Conservation (phyloP, 2,113 vertebrate genomes). For the Daubentonia madagascariensis region DNA sequence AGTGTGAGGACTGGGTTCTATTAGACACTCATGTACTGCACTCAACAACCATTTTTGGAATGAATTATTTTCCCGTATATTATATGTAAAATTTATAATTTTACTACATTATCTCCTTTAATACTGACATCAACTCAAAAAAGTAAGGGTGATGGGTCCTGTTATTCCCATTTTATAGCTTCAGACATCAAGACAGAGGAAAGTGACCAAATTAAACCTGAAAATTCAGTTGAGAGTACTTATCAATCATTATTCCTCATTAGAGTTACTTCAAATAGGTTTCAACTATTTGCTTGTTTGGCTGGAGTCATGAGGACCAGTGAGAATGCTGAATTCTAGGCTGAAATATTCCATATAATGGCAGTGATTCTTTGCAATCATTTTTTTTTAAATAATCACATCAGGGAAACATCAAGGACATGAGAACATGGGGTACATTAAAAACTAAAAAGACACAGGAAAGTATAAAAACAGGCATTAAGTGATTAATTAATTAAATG, state of each 20-base stretch:
- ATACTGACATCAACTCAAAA: neutral
- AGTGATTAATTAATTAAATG: constrained; percentile 8
- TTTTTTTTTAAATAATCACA: neutral
- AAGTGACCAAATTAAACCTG: neutral
- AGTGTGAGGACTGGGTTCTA: neutral
- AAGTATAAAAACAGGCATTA: neutral
- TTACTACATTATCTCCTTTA: neutral
- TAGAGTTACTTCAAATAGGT: neutral
- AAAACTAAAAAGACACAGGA: neutral
- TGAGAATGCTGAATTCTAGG: neutral
- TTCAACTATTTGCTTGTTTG: neutral
- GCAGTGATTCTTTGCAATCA: neutral
- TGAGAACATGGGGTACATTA: neutral
- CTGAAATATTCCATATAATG: neutral
- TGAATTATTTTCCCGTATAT: neutral
- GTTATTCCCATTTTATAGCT: neutral
- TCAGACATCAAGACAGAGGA: neutral
- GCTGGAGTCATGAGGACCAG: neutral
- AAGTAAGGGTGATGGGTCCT: neutral
- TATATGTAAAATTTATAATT: no score
- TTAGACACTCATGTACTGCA: neutral
- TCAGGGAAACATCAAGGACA: neutral
- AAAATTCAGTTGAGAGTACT: neutral
- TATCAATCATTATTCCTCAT: neutral
- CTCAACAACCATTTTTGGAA: neutral